Evolutionary conservation across 2,888 invertebrate genomes (phyloP).

Genomic region (Lucinisca nassula): DNA sequence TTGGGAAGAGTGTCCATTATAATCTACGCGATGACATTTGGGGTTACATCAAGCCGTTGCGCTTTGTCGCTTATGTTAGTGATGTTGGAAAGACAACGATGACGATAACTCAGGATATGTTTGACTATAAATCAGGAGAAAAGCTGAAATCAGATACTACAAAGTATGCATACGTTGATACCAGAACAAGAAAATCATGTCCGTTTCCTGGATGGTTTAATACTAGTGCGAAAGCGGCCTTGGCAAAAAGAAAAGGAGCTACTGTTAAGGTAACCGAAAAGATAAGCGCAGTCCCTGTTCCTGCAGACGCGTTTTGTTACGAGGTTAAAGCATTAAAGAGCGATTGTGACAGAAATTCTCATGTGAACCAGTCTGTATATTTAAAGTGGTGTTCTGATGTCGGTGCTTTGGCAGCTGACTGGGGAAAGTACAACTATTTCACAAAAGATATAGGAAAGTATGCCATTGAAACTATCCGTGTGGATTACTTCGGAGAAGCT

Average conservation of each 20-base stretch:
- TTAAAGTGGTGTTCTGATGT: constrained; percentile 53
- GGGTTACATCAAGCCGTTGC: neutral
- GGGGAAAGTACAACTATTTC: constrained; percentile 30
- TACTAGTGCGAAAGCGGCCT: neutral
- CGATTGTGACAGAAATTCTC: constrained; percentile 56
- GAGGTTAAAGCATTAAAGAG: constrained; percentile 41
- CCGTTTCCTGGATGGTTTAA: constrained; percentile 20
- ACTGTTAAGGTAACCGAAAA: neutral
- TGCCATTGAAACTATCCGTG: constrained; percentile 22
- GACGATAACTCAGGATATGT: neutral
- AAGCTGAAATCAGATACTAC: constrained; percentile 3
- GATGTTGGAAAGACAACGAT: constrained; percentile 28
- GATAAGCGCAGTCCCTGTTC: constrained; percentile 14
- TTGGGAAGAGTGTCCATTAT: neutral
- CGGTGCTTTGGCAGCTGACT: constrained; percentile 21
- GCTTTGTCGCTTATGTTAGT: neutral
- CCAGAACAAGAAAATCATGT: constrained; percentile 22
- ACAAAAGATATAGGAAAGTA: constrained; percentile 53
- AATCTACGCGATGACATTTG: neutral
- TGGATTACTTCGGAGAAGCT: constrained; percentile 42
- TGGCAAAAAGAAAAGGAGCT: neutral
- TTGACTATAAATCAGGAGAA: constrained; percentile 12
- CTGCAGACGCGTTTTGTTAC: constrained; percentile 15
- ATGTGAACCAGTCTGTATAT: constrained; percentile 51
- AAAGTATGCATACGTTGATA: constrained; percentile 16